Conservation (phyloP, 2,888 invertebrate genomes). For the Polydrusus pterygomalis region DNA sequence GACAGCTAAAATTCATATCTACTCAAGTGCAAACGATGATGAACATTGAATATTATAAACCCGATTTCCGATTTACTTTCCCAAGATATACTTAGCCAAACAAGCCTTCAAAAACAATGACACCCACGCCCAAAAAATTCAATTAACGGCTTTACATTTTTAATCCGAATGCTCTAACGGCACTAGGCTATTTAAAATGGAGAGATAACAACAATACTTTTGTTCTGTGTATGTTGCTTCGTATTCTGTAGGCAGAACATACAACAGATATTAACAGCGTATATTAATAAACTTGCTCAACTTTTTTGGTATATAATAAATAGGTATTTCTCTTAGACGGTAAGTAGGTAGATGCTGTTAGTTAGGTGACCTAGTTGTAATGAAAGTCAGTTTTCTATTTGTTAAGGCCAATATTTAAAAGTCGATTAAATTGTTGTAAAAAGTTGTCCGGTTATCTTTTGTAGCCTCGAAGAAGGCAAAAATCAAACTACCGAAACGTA, state of each 20-base stretch:
- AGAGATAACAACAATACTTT: slow-evolving; percentile 48
- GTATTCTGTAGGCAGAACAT: slow-evolving; percentile 40
- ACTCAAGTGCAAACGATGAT: too few species aligned
- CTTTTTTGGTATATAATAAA: slow-evolving; percentile 18
- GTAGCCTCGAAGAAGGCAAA: too few species aligned
- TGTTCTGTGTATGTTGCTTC: slow-evolving; percentile 42
- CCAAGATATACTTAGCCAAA: slow-evolving; percentile 14
- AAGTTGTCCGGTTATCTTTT: too few species aligned
- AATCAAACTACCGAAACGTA: too few species aligned
- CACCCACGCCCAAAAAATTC: slow-evolving; percentile 45
- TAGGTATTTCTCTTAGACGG: slow-evolving; percentile 15
- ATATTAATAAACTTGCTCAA: slow-evolving; percentile 40
- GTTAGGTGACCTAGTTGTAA: not conserved
- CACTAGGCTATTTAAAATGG: slow-evolving; percentile 43
- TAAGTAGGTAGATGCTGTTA: slow-evolving; percentile 36
- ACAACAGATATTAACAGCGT: slow-evolving; percentile 34
- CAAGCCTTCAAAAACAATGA: slow-evolving; percentile 33
- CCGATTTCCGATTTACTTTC: slow-evolving; percentile 1
- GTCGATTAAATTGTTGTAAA: too few species aligned
- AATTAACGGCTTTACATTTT: slow-evolving; percentile 38
- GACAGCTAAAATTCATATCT: too few species aligned
- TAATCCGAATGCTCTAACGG: slow-evolving; percentile 42
- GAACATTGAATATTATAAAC: slow-evolving; percentile 1
- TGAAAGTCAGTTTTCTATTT: too few species aligned
- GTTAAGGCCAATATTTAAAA: too few species aligned